A percentile compares a stretch with the other conserved stretches of the same genome.
phyloP scores from a whole-genome alignment of 1,140 invertebrate genomes.

The Diachasmimorpha longicaudata region DNA sequence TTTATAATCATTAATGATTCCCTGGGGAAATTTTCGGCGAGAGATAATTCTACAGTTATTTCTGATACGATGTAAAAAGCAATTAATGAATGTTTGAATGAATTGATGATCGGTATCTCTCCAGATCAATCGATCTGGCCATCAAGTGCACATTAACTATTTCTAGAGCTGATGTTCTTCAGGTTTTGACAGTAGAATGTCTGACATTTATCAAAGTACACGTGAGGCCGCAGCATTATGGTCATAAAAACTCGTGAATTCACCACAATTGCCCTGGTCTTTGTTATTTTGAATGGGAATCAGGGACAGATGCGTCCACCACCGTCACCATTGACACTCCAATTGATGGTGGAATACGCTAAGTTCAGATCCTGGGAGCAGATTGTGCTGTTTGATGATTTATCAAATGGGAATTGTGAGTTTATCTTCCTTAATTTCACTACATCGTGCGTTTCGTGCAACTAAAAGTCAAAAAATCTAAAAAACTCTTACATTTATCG shows the following conservation, averaged over 20 bases:
- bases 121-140: neutral
- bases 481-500: too few relatives aligned
- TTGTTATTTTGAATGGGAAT: neutral
- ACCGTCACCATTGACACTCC: conserved; percentile 38
- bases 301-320: conserved; percentile 17
- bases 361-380: conserved; percentile 60
- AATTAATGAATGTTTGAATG: neutral
- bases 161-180: neutral
- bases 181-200: neutral
- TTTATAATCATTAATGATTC: neutral
- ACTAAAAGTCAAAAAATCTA: neutral
- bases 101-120: neutral
- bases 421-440: neutral
- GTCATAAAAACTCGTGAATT: neutral
- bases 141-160: neutral
- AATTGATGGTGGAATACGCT: conserved; percentile 57
- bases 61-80: neutral
- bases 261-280: neutral
- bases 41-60: neutral
- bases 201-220: conserved; percentile 33
- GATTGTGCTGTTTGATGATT: conserved; percentile 47
- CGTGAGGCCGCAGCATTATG: neutral
- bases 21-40: neutral
- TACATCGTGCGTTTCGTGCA: neutral
- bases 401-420: conserved; percentile 23